Base-by-base conservation (phyloP, 1,140 invertebrate genomes). In the Hylaeus anthracinus region DNA sequence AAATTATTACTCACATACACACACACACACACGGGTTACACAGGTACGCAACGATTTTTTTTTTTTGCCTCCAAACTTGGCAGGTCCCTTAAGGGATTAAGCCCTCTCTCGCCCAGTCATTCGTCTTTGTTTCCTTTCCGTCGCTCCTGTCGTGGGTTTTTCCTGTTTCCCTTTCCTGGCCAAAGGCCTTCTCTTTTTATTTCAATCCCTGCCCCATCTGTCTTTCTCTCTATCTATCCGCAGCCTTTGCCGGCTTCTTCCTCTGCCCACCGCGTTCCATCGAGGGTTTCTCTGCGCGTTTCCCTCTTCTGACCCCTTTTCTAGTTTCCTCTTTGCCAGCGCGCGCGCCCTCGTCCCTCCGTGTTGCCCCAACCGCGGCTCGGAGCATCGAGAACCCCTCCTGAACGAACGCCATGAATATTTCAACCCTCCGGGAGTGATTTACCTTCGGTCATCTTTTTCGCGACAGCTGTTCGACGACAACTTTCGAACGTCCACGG, bases 341-440 rank as follows among this genome's bases (percentile, higher is more conserved):
- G 9, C 39, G 9, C 45, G 55, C 48, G 39, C 48, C 37, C 67
- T 58, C 48, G 67, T 63, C 60, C 63, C 67, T 10, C 5, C 61
- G 4, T 14, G 45, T 72, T 69, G 51, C 51, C 58, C n/a, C n/a
- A 39, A 14, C 56, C 56, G 41, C 55, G 63, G 56, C 55, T 39
- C 14, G 26, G 9, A 9, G 10, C 43, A 45, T 53, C 56, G 70
- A 70, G 79, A 81, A 82, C 64, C 66, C 55, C 39, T 61, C n/a
- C 64, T 77, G 72, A 77, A 64, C 65, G 61, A 61, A 61, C 53
- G 43, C 72, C 72, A 82, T 78, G 84, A 86, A 86, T 85, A 82
- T 58, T 86, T 86, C 55, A 86, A 60, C 53, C 64, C 43, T 55
- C 39, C 12, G 26, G 39, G 72, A 53, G 6, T 63, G 64, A 67